Evolutionary conservation across 1,140 invertebrate genomes (phyloP).

Genomic region (Pteromalus puparum): DNA sequence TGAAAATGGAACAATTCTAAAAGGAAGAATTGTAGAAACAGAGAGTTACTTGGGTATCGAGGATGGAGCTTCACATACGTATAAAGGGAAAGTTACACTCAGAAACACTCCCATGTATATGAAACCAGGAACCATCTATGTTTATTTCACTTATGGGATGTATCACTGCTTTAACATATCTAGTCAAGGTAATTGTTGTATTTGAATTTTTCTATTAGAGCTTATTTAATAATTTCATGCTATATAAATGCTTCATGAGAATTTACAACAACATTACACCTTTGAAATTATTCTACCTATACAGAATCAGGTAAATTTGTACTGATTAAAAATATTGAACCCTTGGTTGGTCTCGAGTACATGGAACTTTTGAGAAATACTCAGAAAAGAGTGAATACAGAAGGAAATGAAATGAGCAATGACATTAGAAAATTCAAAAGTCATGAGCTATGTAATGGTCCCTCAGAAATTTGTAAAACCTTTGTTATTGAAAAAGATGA

Average conservation of each 20-base stretch:
- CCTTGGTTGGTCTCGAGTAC: constrained; percentile 78
- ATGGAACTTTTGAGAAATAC: constrained; percentile 75
- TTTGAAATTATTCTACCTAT: constrained; percentile 4
- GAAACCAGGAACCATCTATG: constrained; percentile 86
- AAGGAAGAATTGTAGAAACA: constrained; percentile 86
- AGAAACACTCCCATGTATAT: constrained; percentile 88
- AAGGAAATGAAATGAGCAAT: constrained; percentile 58
- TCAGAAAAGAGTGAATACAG: constrained; percentile 58
- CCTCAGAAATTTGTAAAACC: constrained; percentile 85
- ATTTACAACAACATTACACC: neutral
- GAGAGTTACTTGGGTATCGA: constrained; percentile 84
- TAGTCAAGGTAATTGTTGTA: constrained; percentile 77
- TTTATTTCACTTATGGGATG: constrained; percentile 90
- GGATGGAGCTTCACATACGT: constrained; percentile 86
- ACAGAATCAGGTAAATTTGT: constrained; percentile 80
- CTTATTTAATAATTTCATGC: neutral
- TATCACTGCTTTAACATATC: constrained; percentile 90
- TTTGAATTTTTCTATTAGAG: too few species aligned
- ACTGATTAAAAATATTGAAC: constrained; percentile 81
- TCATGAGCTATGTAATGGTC: constrained; percentile 84
- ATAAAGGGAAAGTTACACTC: constrained; percentile 79
- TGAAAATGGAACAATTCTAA: constrained; percentile 76
- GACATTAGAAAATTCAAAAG: constrained; percentile 68
- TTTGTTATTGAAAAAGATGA: constrained; percentile 78
- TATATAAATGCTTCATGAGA: neutral